These are phyloP conservation scores for Scaptomyza hsui DNA, from an alignment of 1,140 invertebrate species.

Conservation along the genomic window DNA sequence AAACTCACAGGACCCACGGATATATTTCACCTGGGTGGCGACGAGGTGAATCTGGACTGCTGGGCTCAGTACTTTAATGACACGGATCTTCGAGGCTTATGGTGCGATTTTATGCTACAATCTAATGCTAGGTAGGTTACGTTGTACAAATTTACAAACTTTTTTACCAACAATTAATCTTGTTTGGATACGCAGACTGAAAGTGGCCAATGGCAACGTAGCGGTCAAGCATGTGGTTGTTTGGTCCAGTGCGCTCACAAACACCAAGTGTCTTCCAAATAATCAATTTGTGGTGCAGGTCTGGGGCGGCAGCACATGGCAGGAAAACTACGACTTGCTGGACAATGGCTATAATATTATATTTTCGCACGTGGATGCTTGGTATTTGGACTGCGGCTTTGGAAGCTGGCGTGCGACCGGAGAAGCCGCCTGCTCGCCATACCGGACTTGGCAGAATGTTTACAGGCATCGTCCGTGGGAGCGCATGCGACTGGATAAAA, in stretches of 20 bases:
- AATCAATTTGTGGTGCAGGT: constrained; percentile 87
- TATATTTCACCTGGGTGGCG: constrained; percentile 92
- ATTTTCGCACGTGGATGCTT: constrained; percentile 92
- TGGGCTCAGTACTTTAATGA: constrained; percentile 90
- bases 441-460: constrained; percentile 92
- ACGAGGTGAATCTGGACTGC: constrained; percentile 92
- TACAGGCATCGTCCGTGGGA: constrained; percentile 92
- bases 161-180: background rate
- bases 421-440: constrained; percentile 91
- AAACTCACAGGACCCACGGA: constrained; percentile 88
- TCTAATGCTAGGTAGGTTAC: constrained; percentile 85
- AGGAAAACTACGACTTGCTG: constrained; percentile 89
- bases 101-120: constrained; percentile 90
- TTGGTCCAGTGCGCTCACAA: constrained; percentile 92
- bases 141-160: no score
- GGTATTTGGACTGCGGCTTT: constrained; percentile 94
- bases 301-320: constrained; percentile 91
- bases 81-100: constrained; percentile 89
- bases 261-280: constrained; percentile 88
- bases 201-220: constrained; percentile 88
- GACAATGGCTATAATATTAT: constrained; percentile 91
- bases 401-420: constrained; percentile 89
- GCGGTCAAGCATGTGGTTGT: constrained; percentile 87
- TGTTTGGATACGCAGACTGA: constrained; percentile 76
- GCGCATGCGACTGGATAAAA: constrained; percentile 76